Base-by-base conservation (phyloP, 2,888 invertebrate genomes). In the Pinctada fucata region DNA sequence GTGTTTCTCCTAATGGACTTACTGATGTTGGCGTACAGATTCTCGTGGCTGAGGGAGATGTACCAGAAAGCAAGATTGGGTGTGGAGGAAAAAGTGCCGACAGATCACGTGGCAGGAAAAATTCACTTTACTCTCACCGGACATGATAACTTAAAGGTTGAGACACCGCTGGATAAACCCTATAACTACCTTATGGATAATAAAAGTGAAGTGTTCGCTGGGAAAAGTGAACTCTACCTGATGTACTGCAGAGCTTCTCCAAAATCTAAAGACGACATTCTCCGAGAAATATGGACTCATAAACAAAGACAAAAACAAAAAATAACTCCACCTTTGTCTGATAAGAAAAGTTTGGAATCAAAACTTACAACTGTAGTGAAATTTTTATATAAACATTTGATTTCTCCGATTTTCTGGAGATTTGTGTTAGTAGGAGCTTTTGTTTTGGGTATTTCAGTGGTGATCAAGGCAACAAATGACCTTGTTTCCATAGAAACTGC, bases 111-210 rank as follows among this genome's bases (percentile, higher is more conserved):
- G 31, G 88, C 89, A 5, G 82, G 87, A 31, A 88, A 86, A 73
- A 85, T 90, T 70, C 83, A 88, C 78, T 87, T 88, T 69, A 88
- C 87, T 65, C 82, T 88, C 73, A 89, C 88, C 2, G 90, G 89
- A 3, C 84, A 86, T 68, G 84, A 86, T 78, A 83, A 87, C 10
- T 79, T 83, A 48, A 79, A 83, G 76, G 67, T 79, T 2, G 83
- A 84, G 45, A 83, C 82, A 16, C 83, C 83, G 4, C 65, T 82
- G 5, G 88, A 88, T 8, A 84, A 85, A 75, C 86, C 86, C 13
- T 88, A 86, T 77, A 84, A 86, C 72, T 86, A 86, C 66, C 83
- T 84, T 52, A 79, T 82, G 69, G 85, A 83, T 68, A 88, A 87
- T 73, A 85, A 84, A 48, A 84, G 86, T 2, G 86, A 88, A 48